These are phyloP conservation scores for Colletes latitarsis DNA, from an alignment of 1,140 invertebrate species.

Conservation along the genomic window DNA sequence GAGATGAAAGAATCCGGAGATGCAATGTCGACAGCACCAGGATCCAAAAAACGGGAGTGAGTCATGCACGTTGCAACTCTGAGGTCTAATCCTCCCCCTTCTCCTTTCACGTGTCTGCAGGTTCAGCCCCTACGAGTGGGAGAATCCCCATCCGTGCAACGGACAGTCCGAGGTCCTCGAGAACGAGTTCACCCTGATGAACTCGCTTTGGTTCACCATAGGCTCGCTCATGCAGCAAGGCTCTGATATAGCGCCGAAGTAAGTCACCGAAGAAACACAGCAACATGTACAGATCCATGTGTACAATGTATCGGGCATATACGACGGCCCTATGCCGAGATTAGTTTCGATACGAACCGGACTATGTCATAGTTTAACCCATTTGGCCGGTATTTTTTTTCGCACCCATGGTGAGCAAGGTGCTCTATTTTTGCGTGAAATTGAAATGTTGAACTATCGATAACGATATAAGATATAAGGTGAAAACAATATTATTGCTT, in stretches of 20 bases:
- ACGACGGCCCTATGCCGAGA: too few species aligned
- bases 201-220: constrained; percentile 94
- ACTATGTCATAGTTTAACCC: neutral
- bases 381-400: too few species aligned
- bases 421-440: too few species aligned
- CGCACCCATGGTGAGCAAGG: too few species aligned
- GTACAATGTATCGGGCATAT: neutral
- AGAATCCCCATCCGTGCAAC: constrained; percentile 90
- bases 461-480: too few species aligned
- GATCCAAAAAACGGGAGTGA: neutral
- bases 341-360: too few species aligned
- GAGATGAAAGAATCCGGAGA: neutral
- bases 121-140: constrained; percentile 95
- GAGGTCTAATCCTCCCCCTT: constrained; percentile 74
- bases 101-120: constrained; percentile 82
- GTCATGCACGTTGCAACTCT: constrained; percentile 63
- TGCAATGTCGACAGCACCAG: neutral
- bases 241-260: constrained; percentile 93
- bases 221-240: constrained; percentile 95
- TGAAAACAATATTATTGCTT: too few species aligned
- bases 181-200: constrained; percentile 94
- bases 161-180: constrained; percentile 89
- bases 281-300: constrained; percentile 4
- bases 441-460: too few species aligned
- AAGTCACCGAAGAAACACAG: constrained; percentile 71